Evolutionary conservation across 2,888 invertebrate genomes (phyloP), one percentile per base, ranked within the genome.

Genomic region (Drosophila setosimentum): DNA sequence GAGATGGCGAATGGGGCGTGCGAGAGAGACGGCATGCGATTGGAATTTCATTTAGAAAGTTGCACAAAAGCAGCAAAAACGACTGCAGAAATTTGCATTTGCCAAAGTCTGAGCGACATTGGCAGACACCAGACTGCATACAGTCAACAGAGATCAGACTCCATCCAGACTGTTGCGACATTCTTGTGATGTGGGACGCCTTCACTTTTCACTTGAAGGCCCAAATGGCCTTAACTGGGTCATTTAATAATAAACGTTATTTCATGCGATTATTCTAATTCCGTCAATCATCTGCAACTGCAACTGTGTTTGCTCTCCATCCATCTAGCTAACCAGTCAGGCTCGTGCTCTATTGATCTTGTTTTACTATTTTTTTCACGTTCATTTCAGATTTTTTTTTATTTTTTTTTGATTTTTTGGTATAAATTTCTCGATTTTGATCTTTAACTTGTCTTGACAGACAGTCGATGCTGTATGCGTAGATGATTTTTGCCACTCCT

Each of bases 251-350:
- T 77, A 76, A 60, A 61, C 45, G 57, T 61, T 32, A 53, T 85
- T 89, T 82, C 83, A 82, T 87, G 33, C 61, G 72, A 71, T 68
- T 68, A 90, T 90, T 90, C 91, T 89, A 90, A 90, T 89, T 91
- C 91, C 78, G 91, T 91, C 91, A 90, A 87, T 90, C 91, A 91
- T 83, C 70, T 68, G 73, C 68, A 83, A 84, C 74, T 85, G 91
- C 89, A 87, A 87, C 84, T 69, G 89, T 67, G 61, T 42, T 32
- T 57, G 57, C 29, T 61, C 63, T 59, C 40, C 32, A 29, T 16
- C 24, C 24, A 61, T 29, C 48, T 13, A 49, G 59, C 49, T 60
- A 61, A 64, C 53, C 54, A 55, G 30, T 27, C 35, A 35, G 57
- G 53, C 61, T 86, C 53, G 68, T 84, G 82, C 78, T 83, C 89